Percentiles rank a stretch among this genome's conserved stretches.
Evolutionary conservation across 1,140 invertebrate species (phyloP).

Genomic region (Ceratosolen solmsi): DNA sequence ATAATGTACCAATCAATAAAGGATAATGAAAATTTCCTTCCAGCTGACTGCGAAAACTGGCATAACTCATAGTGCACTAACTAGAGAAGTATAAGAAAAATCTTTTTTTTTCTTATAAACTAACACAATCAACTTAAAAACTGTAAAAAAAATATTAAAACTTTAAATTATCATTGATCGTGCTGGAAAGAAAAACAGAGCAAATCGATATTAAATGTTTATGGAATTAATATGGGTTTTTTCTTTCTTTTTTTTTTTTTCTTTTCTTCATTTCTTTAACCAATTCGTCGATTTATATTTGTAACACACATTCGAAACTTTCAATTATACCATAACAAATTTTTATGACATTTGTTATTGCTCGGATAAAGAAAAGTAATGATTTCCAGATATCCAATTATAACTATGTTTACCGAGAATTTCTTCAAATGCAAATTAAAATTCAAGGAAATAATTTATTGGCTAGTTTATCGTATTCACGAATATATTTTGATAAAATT

Average conservation of each 20-base stretch:
- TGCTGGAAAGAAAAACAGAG: neutral
- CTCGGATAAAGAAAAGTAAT: neutral
- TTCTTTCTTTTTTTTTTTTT: neutral
- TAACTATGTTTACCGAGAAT: neutral
- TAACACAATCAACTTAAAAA: too few relatives aligned
- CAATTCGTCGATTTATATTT: neutral
- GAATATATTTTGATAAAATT: neutral
- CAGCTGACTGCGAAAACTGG: too few relatives aligned
- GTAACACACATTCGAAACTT: neutral
- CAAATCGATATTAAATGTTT: neutral
- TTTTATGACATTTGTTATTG: conserved; percentile 5
- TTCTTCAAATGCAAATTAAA: neutral
- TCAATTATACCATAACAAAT: conserved; percentile 7
- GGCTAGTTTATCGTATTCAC: neutral
- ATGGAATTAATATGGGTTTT: neutral
- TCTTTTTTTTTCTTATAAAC: too few relatives aligned
- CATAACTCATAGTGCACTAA: too few relatives aligned
- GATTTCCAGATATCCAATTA: neutral
- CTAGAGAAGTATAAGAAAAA: too few relatives aligned
- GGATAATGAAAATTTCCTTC: too few relatives aligned
- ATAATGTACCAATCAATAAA: too few relatives aligned
- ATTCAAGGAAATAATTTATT: neutral
- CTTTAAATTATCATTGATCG: neutral
- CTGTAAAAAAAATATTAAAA: too few relatives aligned
- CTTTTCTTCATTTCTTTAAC: neutral